Conservation (phyloP, 2,113 vertebrate genomes). For the Entomyzon cyanotis region DNA sequence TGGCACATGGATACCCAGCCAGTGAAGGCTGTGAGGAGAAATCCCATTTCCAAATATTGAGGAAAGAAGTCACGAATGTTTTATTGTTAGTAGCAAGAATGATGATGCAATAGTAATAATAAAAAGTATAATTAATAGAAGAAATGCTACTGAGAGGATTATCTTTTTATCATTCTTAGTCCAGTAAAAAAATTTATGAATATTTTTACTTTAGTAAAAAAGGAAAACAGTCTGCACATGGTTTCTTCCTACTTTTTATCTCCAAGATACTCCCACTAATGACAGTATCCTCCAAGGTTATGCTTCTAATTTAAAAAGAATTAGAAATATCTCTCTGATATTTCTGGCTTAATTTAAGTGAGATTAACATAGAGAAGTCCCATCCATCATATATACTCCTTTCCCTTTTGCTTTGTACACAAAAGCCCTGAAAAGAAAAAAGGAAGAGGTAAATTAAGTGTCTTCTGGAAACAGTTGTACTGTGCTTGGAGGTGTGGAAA, state of each 20-base stretch:
- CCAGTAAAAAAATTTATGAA: background rate
- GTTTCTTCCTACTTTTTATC: background rate
- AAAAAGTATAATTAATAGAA: slow-evolving; percentile 20
- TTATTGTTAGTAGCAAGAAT: background rate
- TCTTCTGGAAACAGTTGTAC: slow-evolving; percentile 56
- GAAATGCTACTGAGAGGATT: background rate
- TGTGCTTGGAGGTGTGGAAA: background rate
- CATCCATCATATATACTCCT: slow-evolving; percentile 32
- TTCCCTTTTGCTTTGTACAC: slow-evolving; percentile 57
- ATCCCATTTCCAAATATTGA: slow-evolving; percentile 13
- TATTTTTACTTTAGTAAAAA: slow-evolving; percentile 19
- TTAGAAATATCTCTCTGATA: slow-evolving; percentile 68
- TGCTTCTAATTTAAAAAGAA: slow-evolving; percentile 78
- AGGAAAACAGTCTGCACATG: slow-evolving; percentile 26
- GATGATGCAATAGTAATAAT: background rate
- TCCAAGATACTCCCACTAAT: background rate
- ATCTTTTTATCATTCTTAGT: background rate
- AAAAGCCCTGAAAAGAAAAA: background rate
- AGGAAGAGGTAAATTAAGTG: slow-evolving; percentile 48
- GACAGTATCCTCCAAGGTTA: slow-evolving; percentile 64
- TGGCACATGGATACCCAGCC: background rate
- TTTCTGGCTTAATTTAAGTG: slow-evolving; percentile 77
- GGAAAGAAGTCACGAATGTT: background rate
- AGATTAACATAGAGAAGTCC: slow-evolving; percentile 69
- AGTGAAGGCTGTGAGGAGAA: background rate